phyloP scores from a whole-genome alignment of 2,113 vertebrate species.

The Sialia sialis region DNA sequence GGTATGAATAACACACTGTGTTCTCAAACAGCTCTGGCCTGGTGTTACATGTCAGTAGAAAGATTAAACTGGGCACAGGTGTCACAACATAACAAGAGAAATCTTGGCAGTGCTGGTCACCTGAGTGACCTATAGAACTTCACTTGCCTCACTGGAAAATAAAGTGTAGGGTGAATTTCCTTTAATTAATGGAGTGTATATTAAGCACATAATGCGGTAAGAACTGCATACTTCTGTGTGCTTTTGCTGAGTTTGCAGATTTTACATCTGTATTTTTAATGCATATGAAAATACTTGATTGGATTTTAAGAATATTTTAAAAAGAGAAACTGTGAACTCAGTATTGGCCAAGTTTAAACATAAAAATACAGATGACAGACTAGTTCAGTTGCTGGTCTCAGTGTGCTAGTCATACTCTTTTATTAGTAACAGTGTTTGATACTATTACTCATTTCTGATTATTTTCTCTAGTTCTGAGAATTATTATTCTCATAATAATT shows the following conservation, averaged over 20 bases:
- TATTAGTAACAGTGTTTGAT: not conserved
- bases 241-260: not conserved
- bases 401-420: not conserved
- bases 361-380: not conserved
- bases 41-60: not conserved
- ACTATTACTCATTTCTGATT: not conserved
- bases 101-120: not conserved
- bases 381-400: not conserved
- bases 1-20: not conserved
- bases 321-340: not conserved
- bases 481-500: not conserved
- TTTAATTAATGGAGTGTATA: not conserved
- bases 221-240: not conserved
- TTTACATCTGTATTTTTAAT: rapidly evolving
- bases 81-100: not conserved
- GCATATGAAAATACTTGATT: not conserved
- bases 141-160: not conserved
- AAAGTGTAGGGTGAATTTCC: not conserved
- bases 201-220: not conserved
- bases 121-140: not conserved
- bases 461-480: not conserved
- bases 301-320: not conserved
- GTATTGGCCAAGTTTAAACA: not conserved
- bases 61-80: not conserved
- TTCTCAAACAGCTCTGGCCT: not conserved